Conservation (phyloP, 64 coral and sea anemone species). For the Pocillopora damicornis region DNA sequence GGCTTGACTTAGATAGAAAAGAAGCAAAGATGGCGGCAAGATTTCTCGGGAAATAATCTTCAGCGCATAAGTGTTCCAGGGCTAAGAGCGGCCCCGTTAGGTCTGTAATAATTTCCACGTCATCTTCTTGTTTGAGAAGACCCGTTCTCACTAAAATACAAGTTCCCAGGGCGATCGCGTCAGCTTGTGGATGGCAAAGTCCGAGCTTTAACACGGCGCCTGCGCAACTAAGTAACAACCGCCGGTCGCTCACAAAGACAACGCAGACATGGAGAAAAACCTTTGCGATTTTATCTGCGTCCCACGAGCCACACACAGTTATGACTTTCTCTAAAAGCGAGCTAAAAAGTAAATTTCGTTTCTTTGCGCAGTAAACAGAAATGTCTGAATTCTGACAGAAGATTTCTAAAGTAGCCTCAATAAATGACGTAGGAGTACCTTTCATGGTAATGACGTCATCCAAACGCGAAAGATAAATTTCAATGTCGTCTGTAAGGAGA, state of each 20-base stretch:
- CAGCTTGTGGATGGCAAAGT: neutral
- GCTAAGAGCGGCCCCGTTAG: conserved; percentile 47
- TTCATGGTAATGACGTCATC: neutral
- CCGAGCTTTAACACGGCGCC: conserved; percentile 10
- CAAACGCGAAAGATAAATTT: neutral
- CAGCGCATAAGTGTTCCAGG: conserved; percentile 42
- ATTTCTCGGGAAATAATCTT: conserved; percentile 64
- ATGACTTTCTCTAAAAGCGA: neutral
- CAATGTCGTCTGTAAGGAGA: neutral
- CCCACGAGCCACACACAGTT: neutral
- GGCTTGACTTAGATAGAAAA: conserved; percentile 68
- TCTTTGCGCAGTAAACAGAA: neutral
- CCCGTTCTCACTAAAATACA: conserved; percentile 73
- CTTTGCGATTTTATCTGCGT: conserved; percentile 31
- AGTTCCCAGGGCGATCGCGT: conserved; percentile 29
- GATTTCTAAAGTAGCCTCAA: neutral
- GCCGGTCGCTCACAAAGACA: neutral
- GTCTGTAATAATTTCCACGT: neutral
- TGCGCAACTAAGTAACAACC: neutral
- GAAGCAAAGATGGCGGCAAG: conserved; percentile 61
- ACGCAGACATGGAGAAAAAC: conserved; percentile 30
- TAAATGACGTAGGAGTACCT: neutral
- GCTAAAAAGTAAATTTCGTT: neutral
- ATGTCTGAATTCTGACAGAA: neutral
- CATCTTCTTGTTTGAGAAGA: conserved; percentile 64